phyloP scores from a whole-genome alignment of 2,888 invertebrate species.

The Petrolisthes cinctipes region DNA sequence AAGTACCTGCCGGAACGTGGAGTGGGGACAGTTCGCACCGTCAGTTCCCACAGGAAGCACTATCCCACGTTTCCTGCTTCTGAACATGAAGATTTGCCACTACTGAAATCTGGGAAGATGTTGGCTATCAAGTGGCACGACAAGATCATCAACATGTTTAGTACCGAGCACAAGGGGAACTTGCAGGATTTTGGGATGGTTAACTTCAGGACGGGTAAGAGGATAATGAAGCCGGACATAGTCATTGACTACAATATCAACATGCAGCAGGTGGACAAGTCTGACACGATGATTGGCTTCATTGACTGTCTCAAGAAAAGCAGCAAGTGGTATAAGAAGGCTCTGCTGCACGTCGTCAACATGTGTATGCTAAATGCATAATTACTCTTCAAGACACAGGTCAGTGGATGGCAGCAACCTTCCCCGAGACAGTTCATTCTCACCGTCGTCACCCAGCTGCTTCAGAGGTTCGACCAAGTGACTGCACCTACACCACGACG shows the following conservation, averaged over 20 bases:
- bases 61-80: not conserved
- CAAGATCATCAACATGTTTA: constrained; percentile 18
- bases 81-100: not conserved
- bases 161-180: constrained; percentile 1
- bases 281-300: too few species aligned
- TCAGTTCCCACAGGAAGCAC: too few species aligned
- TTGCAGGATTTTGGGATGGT: constrained; percentile 5
- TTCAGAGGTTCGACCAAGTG: constrained; percentile 7
- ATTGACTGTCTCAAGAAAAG: constrained; percentile 7
- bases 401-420: too few species aligned
- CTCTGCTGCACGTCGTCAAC: not conserved
- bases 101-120: not conserved
- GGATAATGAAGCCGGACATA: constrained; percentile 19
- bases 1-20: constrained; percentile 8
- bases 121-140: too few species aligned
- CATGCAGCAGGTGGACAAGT: not conserved
- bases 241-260: constrained; percentile 3
- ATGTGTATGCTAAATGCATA: constrained; percentile 14
- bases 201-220: not conserved
- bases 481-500: constrained; percentile 1
- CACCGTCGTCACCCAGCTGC: constrained; percentile 6
- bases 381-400: not conserved
- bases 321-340: constrained; percentile 20
- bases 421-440: constrained; percentile 11
- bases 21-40: constrained; percentile 2